These are phyloP conservation scores for Pyrocephalus nanus DNA, from an alignment of 2,797 vertebrate species.

Conservation along the genomic window DNA sequence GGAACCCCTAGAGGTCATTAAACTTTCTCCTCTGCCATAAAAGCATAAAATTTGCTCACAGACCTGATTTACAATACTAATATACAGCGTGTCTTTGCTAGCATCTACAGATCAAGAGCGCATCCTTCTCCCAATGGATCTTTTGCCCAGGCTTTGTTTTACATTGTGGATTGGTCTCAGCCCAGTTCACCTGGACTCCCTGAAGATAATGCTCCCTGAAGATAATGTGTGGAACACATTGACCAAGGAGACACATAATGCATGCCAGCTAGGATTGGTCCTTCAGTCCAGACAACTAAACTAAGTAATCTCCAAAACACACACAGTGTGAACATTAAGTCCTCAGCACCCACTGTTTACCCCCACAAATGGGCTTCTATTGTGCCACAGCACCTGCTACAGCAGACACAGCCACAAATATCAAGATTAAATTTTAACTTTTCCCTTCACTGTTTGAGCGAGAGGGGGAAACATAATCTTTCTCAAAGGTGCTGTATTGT, in stretches of 20 bases:
- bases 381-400: neutral
- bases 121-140: neutral
- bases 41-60: neutral
- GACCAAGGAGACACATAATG: neutral
- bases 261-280: neutral
- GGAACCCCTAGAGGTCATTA: neutral
- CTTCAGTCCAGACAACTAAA: neutral
- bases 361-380: neutral
- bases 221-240: neutral
- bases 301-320: neutral
- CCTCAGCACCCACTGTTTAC: neutral
- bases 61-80: neutral
- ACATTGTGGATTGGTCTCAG: neutral
- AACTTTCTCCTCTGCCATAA: neutral
- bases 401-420: neutral
- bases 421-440: constrained; percentile 8
- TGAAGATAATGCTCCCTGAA: neutral
- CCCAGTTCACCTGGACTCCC: neutral
- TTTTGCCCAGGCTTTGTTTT: neutral
- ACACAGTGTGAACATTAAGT: neutral
- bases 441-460: neutral
- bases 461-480: neutral
- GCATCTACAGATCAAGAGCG: neutral
- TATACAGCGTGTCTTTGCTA: neutral
- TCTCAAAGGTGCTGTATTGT: neutral